A percentile compares a stretch with the other conserved stretches of the same genome.
Conservation (phyloP, 2,113 vertebrate genomes). For the Cettia cetti region DNA sequence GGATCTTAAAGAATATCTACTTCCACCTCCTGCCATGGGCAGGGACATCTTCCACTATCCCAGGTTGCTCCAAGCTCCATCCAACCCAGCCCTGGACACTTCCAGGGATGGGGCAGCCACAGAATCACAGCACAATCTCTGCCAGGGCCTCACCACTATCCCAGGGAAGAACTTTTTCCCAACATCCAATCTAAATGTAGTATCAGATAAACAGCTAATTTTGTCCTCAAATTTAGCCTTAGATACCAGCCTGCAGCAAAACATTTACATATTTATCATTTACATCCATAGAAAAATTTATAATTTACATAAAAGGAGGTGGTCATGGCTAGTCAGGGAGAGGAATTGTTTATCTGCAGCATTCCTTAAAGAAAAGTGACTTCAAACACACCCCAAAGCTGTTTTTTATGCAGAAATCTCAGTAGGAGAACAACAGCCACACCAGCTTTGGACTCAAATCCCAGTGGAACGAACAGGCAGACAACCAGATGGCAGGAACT, state of each 20-base stretch:
- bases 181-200: neutral
- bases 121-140: neutral
- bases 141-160: neutral
- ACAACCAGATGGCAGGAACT: slow-evolving; percentile 19
- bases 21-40: neutral
- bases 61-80: fast-evolving
- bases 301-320: neutral
- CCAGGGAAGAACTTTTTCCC: neutral
- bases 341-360: neutral
- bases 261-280: neutral
- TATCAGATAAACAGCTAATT: neutral
- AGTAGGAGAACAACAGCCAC: neutral
- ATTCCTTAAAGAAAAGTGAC: neutral
- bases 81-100: neutral
- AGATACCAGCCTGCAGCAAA: neutral
- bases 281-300: neutral
- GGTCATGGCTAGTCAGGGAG: neutral
- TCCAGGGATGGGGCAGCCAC: neutral
- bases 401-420: neutral
- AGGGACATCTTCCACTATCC: neutral
- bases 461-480: neutral
- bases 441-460: slow-evolving; percentile 12
- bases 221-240: neutral
- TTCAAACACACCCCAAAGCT: neutral
- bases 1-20: fast-evolving